Base-by-base conservation (phyloP, 2,113 vertebrate species). In the Urocynchramus pylzowi region DNA sequence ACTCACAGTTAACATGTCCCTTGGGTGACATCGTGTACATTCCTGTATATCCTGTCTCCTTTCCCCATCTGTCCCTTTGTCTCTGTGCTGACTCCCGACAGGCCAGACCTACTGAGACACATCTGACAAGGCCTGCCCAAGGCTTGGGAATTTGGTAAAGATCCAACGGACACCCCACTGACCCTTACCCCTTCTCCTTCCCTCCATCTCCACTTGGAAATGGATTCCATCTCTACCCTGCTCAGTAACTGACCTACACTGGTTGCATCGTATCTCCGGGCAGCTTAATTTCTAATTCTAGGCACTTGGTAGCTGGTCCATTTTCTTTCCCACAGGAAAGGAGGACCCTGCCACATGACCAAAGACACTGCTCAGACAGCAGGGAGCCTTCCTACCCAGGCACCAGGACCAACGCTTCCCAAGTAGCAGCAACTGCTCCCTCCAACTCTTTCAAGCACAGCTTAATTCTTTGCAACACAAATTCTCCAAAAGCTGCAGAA, bases 1-100 rank as follows among this genome's bases (percentile, higher is more conserved):
- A 92, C 87, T 96, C 96, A 97, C 77, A 92, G 61, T 86, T 97
- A 97, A 98, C 82, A 63, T 1, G 44, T 68, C 98, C 94, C 97
- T 49, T 26, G 94, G 81, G 97, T 68, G 57, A 96, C 63, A 97
- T 97, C 89, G 95, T 23, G 26, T 63, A 92, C 93, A 69, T 94
- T 84, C 71, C 88, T 75, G 90, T 88, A 79, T 28, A 93, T 50
- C 86, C 22, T 37, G 37, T 82, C 97, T 97, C 92, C 94, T 97
- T 96, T 68, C 70, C 39, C 27, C 57, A 79, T n/a, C 92, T 68
- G 82, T 91, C 93, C 96, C 93, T 93, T 73, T 2, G 3, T 84
- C 80, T 79, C 88, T 33, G 49, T 9, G 24, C 82, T 78, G 78
- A 91, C 33, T 97, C 95, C 73, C 7, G 8, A 92, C 70, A 56